Percentiles rank a stretch among this genome's conserved stretches.
phyloP scores from a whole-genome alignment of 2,113 vertebrate genomes.

The Anguilla japonica region DNA sequence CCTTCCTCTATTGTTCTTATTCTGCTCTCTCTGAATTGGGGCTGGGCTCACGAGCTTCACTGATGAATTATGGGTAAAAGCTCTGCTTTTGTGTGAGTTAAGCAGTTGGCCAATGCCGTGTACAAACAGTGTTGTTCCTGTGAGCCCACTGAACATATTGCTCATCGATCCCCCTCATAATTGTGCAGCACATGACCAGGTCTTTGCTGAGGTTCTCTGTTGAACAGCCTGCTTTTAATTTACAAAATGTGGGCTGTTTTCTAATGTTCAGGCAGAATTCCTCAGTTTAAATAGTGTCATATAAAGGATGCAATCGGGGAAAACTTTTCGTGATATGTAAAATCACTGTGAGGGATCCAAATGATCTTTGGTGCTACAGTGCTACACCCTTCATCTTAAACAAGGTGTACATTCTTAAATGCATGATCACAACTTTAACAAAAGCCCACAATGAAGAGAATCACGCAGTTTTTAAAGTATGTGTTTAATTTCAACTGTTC shows the following conservation, averaged over 20 bases:
- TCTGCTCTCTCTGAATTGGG: neutral
- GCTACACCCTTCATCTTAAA: neutral
- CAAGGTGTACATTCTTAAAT: neutral
- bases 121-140: neutral
- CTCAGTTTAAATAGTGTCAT: no score
- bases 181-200: no score
- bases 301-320: no score
- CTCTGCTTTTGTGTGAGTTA: slow-evolving; percentile 23
- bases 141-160: neutral
- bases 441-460: no score
- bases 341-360: neutral
- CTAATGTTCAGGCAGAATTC: no score
- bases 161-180: neutral
- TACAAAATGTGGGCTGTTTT: no score
- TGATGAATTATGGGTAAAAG: slow-evolving; percentile 62
- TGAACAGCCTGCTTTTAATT: no score
- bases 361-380: neutral
- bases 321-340: neutral
- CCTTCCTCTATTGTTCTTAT: slow-evolving; percentile 18
- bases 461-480: no score
- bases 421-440: neutral
- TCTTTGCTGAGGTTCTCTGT: no score
- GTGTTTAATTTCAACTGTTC: no score
- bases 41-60: slow-evolving; percentile 40
- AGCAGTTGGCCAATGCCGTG: slow-evolving; percentile 16